Conservation (phyloP, 2,113 vertebrate species). For the Sisor rabdophorus region DNA sequence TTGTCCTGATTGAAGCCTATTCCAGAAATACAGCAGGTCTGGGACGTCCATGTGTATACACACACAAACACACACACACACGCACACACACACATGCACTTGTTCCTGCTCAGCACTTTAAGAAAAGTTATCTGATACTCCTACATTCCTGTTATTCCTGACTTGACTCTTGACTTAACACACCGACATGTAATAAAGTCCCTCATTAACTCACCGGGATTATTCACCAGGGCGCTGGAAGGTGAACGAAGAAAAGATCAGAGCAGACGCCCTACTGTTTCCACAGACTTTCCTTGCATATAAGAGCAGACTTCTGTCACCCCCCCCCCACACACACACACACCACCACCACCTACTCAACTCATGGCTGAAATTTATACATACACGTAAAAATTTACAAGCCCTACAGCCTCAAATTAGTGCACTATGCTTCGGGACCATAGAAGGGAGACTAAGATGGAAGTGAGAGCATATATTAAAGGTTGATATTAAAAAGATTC, state of each 20-base stretch:
- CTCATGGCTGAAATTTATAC: constrained; percentile 33
- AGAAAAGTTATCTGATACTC: not conserved
- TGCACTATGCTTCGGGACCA: constrained; percentile 31
- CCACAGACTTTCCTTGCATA: constrained; percentile 6
- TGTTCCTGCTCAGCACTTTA: not conserved
- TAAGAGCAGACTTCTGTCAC: constrained; percentile 32
- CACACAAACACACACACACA: not conserved
- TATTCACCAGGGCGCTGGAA: constrained; percentile 1
- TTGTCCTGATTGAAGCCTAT: not conserved
- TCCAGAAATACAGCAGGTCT: not conserved
- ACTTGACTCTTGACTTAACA: not conserved
- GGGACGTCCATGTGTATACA: not conserved
- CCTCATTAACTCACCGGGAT: constrained; percentile 27
- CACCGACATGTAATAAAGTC: constrained; percentile 3
- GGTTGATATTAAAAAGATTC: constrained; percentile 48
- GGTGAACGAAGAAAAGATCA: constrained; percentile 29
- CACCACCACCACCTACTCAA: constrained; percentile 33
- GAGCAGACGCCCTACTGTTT: constrained; percentile 12
- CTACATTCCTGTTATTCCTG: not conserved
- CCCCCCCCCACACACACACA: constrained; percentile 27
- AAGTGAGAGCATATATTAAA: constrained; percentile 12
- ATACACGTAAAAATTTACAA: constrained; percentile 48
- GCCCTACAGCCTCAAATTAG: constrained; percentile 40
- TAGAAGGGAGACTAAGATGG: not conserved
- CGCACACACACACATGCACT: not conserved